Percentiles rank a stretch among this genome's conserved stretches.
These are phyloP conservation scores for Poecilobothrus nobilitatus DNA, from an alignment of 2,888 invertebrate genomes.

Conservation along the genomic window DNA sequence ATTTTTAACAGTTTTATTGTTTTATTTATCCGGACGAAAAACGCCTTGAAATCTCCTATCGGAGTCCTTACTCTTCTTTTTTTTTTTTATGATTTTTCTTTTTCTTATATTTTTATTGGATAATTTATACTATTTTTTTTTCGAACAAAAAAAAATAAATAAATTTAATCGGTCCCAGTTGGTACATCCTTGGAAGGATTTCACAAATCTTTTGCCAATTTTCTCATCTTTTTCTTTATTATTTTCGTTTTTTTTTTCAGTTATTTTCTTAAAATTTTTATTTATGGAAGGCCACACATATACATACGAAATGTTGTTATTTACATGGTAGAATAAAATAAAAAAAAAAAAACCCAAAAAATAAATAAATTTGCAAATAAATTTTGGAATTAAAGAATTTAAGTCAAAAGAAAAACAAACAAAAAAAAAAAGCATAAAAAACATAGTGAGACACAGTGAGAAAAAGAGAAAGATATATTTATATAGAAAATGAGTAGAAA, in stretches of 20 bases:
- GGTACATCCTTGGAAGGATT: not conserved
- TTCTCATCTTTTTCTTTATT: not conserved
- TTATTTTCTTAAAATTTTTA: not conserved
- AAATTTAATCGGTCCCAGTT: constrained; percentile 1
- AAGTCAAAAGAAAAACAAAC: too few species aligned
- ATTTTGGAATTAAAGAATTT: not conserved
- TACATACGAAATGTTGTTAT: not conserved
- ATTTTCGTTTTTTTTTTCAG: too few species aligned
- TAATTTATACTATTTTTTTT: too few species aligned
- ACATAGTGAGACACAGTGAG: too few species aligned
- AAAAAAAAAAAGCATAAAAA: too few species aligned
- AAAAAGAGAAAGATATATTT: too few species aligned
- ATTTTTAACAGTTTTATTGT: not conserved
- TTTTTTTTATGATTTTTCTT: not conserved
- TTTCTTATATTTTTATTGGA: not conserved
- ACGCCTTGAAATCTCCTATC: not conserved
- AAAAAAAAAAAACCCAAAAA: not conserved
- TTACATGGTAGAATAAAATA: too few species aligned
- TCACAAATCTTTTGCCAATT: constrained; percentile 1
- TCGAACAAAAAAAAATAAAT: not conserved
- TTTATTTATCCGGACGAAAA: not conserved
- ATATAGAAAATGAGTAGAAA: too few species aligned
- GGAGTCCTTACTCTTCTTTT: not conserved
- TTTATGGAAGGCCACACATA: not conserved
- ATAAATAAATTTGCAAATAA: not conserved